phyloP scores from a whole-genome alignment of 2,888 invertebrate genomes.

The Entomobrya multifasciata region DNA sequence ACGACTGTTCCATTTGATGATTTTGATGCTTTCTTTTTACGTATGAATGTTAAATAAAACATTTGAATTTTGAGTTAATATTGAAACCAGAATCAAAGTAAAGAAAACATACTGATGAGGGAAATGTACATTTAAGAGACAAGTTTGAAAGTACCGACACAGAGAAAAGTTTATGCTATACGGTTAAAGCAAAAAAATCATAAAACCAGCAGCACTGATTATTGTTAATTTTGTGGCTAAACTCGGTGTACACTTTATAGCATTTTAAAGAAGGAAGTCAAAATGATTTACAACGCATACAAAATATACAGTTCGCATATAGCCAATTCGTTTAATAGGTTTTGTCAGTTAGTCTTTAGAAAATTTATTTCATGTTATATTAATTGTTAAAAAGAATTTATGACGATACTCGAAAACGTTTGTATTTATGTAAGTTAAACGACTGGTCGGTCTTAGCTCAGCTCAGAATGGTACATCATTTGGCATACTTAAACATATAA shows the following conservation, averaged over 20 bases:
- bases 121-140: no score
- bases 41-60: no score
- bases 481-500: neutral
- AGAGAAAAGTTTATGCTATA: neutral
- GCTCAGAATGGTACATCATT: no score
- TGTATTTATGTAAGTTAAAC: no score
- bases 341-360: constrained; percentile 39
- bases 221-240: constrained; percentile 27
- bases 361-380: constrained; percentile 43
- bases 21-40: no score
- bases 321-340: constrained; percentile 14
- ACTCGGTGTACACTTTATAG: constrained; percentile 16
- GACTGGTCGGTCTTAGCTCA: neutral
- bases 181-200: constrained; percentile 34
- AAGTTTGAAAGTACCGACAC: constrained; percentile 51
- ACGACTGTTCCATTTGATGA: constrained; percentile 27
- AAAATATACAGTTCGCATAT: constrained; percentile 37
- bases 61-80: no score
- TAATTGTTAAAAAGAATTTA: constrained; percentile 47
- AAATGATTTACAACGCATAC: constrained; percentile 30
- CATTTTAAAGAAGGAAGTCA: constrained; percentile 54
- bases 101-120: no score
- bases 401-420: no score
- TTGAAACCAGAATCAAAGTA: no score
- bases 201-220: constrained; percentile 52